Conservation (phyloP, 1,140 invertebrate genomes). For the Drosophila triauraria region DNA sequence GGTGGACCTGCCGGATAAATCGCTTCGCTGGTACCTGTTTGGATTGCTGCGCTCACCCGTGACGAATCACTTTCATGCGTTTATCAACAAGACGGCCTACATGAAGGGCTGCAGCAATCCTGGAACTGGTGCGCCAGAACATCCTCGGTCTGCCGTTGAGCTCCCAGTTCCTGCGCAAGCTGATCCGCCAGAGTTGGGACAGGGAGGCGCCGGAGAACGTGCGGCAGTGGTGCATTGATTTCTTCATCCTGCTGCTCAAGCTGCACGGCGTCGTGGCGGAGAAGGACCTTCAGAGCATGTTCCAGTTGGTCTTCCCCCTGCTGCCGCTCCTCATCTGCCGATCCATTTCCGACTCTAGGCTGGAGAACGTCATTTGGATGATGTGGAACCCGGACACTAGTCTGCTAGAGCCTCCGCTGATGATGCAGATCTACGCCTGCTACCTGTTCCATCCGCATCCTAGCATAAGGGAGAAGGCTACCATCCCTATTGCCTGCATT, state of each 20-base stretch:
- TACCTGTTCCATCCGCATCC: constrained; percentile 60
- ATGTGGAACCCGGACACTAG: constrained; percentile 54
- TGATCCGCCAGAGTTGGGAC: constrained; percentile 43
- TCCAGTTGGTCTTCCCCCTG: constrained; percentile 47
- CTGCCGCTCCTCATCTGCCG: constrained; percentile 61
- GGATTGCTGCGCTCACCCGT: constrained; percentile 37
- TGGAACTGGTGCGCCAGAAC: constrained; percentile 35
- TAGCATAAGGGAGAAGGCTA: constrained; percentile 32
- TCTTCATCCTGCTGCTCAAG: constrained; percentile 50
- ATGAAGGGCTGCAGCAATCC: constrained; percentile 51
- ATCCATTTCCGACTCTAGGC: constrained; percentile 15
- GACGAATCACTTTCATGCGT: constrained; percentile 56
- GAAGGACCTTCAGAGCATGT: constrained; percentile 29
- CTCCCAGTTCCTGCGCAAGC: constrained; percentile 45
- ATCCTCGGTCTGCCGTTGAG: constrained; percentile 71
- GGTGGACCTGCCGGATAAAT: constrained; percentile 40
- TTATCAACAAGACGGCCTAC: constrained; percentile 61
- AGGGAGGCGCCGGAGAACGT: background rate
- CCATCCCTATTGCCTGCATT: constrained; percentile 37
- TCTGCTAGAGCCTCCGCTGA: constrained; percentile 17
- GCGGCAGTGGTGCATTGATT: constrained; percentile 54
- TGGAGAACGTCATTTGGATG: constrained; percentile 45
- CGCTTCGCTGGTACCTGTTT: constrained; percentile 26
- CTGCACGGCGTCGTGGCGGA: constrained; percentile 9
- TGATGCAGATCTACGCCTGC: constrained; percentile 59